Base-by-base conservation (phyloP, 1,140 invertebrate species). In the Scaptomyza hsui region DNA sequence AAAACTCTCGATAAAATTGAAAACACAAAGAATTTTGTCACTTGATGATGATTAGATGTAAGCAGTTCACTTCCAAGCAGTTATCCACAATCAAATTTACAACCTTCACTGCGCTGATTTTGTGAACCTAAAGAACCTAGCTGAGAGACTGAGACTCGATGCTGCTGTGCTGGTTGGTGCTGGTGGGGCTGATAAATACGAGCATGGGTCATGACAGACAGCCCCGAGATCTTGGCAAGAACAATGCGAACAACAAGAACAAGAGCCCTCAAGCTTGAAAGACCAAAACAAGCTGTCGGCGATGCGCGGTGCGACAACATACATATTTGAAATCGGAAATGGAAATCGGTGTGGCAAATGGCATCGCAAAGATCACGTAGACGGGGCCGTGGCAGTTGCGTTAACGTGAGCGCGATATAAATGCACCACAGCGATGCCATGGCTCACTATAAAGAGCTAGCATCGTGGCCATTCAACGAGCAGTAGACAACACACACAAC, bases 331-430 rank as follows among this genome's bases (percentile, higher is more conserved):
- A 72, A 72, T 72, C 70, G 70, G 68, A 71, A 71, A 71, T 71
- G 62, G 44, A 86, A 86, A 86, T 88, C 77, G 77, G 63, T 71
- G 60, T 71, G 72, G 78, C 35, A 75, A 63, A 63, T 77, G 71
- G 60, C 69, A 72, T 69, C 71, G 71, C 56, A 78, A 78, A 78
- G 75, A 86, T 86, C 82, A 86, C 82, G 82, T 86, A 86, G 78
- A 44, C 51, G 74, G 61, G 63, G 59, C 74, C 75, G 37, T 71
- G 74, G 61, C 61, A 60, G 60, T 35, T 10, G 12, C 41, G 47
- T 45, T 47, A 67, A 72, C 63, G 69, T 72, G 57, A 70, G 59
- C 49, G 65, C 65, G 71, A 74, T 74, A 69, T 70, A 74, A 63
- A 70, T 41, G 65, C 57, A 45, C 21, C 45, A 41, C 49, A 10